Evolutionary conservation across 2,113 vertebrate species (phyloP), one percentile per base, ranked within the genome.

Genomic region (Tympanuchus pallidicinctus): DNA sequence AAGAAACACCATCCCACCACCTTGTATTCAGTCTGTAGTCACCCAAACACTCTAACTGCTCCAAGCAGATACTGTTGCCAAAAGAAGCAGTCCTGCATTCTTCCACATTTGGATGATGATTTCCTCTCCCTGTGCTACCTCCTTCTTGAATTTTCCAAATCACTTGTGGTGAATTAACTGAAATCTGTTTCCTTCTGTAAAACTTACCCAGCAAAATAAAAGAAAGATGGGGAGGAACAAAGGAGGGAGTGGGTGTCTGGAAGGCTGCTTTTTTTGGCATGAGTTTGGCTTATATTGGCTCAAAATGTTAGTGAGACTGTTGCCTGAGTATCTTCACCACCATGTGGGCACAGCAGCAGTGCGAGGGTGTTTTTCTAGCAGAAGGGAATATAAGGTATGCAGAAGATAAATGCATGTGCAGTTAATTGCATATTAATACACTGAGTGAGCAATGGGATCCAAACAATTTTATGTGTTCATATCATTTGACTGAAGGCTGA

Each of bases 241-340:
- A 57, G 42, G 64, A 61, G 63, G 32, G 18, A 70, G 56, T 2
- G 28, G 16, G 34, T 48, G 18, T n/a, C 52, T 88, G 61, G 83
- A 80, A 80, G 8, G 30, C 43, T 86, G 81, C 54, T 65, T 36
- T 81, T 74, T 60, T 89, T 93, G 82, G 77, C 27, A 3, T 72
- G 87, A 32, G 8, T 79, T 79, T 79, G 66, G 34, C 67, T 91
- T 94, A 32, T 22, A 38, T 85, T 82, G 85, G 61, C 66, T 94
- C 70, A 60, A 64, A 67, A 59, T 72, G 24, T 60, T 75, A 28
- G 18, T 88, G 42, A 75, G 47, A 27, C 45, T 81, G 18, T 82
- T 94, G 88, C 38, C 43, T 61, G 74, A 64, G 47, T 92, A 54
- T 89, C 70, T 86, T 83, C 61, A 82, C 63, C 45, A 4, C 24